Evolutionary conservation across 2,113 vertebrate genomes (phyloP).

Genomic region (Toxostoma redivivum): DNA sequence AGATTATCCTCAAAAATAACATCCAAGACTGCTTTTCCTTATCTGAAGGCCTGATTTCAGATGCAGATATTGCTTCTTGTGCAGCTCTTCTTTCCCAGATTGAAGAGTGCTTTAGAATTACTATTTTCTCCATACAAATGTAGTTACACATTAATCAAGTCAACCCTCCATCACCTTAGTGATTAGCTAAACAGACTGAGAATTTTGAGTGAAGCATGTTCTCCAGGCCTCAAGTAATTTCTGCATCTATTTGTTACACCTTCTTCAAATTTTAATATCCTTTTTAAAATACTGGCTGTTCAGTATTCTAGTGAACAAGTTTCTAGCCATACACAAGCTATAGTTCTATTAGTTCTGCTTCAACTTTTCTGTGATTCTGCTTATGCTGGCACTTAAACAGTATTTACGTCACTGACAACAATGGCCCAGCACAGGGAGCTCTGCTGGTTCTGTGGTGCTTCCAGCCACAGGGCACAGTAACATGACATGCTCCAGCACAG

Average conservation of each 20-base stretch:
- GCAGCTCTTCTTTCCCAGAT: not conserved
- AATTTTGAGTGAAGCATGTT: constrained; percentile 21
- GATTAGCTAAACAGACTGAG: constrained; percentile 13
- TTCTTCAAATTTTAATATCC: constrained; percentile 11
- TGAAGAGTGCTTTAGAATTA: constrained; percentile 5
- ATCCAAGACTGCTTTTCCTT: not conserved
- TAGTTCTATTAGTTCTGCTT: not conserved
- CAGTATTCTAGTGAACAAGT: not conserved
- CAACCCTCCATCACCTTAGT: not conserved
- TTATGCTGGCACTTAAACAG: not conserved
- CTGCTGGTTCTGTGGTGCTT: not conserved
- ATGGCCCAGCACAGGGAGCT: not conserved
- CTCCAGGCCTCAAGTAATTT: not conserved
- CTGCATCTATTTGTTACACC: not conserved
- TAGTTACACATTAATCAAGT: constrained; percentile 20
- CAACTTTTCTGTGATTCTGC: not conserved
- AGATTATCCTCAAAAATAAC: constrained; percentile 11
- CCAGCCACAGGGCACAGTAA: not conserved
- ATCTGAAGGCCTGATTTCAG: not conserved
- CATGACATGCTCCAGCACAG: not conserved
- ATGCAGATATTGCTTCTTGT: not conserved
- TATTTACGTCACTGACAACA: not conserved
- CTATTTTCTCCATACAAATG: not conserved
- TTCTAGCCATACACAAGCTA: not conserved
- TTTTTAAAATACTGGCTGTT: not conserved